A percentile compares a stretch with the other conserved stretches of the same genome.
These are phyloP conservation scores for Drosophila lacertosa DNA, from an alignment of 1,140 invertebrate genomes.

Conservation along the genomic window DNA sequence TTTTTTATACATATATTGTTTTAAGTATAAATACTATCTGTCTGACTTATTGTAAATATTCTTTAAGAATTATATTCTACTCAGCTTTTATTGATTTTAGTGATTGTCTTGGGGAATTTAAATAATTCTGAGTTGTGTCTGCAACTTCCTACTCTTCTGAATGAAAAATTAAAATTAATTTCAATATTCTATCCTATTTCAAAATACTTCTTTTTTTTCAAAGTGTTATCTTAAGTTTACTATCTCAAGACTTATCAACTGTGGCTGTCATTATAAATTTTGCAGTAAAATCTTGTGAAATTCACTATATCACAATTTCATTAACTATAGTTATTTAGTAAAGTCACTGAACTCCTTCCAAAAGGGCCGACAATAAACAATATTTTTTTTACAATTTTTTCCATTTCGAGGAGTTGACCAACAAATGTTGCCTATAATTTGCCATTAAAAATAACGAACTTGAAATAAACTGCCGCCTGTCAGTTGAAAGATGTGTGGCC, in stretches of 20 bases:
- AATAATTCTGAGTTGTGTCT: no score
- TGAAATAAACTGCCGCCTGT: conserved; percentile 9
- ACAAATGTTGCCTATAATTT: conserved; percentile 20
- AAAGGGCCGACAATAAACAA: conserved; percentile 1
- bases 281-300: not conserved
- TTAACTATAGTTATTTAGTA: not conserved
- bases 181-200: not conserved
- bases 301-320: conserved; percentile 1
- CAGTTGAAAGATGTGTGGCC: conserved; percentile 11
- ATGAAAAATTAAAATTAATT: no score
- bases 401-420: conserved; percentile 1
- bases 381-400: not conserved
- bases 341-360: conserved; percentile 29
- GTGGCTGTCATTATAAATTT: not conserved
- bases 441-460: conserved; percentile 40
- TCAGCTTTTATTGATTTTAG: no score
- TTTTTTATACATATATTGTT: no score
- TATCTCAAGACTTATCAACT: not conserved
- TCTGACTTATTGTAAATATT: no score
- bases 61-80: no score
- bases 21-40: no score
- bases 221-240: no score
- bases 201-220: no score
- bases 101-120: no score
- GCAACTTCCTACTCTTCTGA: no score